Base-by-base conservation (phyloP, 2,888 invertebrate genomes). In the Coremacera marginata region DNA sequence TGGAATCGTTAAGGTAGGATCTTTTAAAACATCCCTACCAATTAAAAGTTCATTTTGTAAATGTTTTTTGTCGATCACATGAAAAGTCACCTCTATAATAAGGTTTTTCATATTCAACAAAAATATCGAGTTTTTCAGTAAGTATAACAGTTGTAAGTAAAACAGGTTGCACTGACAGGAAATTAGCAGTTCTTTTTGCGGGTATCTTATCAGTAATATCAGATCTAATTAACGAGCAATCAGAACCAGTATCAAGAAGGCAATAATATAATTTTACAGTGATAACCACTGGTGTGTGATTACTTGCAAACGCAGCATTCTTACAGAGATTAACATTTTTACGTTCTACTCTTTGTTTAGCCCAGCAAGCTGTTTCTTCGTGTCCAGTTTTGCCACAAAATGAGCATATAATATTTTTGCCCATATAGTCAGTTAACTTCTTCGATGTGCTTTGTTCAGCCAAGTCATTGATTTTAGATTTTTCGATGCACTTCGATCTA, bases 341-440 rank as follows among this genome's bases (percentile, higher is more conserved):
- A 19, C 72, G 60, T 22, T 76, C 78, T 44, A 74, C 51, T 72
- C 74, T 52, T 65, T 77, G 70, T 34, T 77, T 79, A 11, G 79
- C 73, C 76, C 77, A 79, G 65, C 79, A 79, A 22, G 77, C 70
- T 55, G 37, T 76, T 51, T 78, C 78, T 60, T 79, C 76, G 55
- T 79, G 79, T 37, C 79, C 78, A 14, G 70, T 49, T 77, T 78
- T 78, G 22, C 70, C 55, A 63, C 76, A 78, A 57, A 77, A 77
- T 49, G 51, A 55, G 74, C 74, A 77, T 55, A 70, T 55, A 52
- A 63, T 57, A 55, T 65, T 57, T 63, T 65, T 77, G 22, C 72
- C 49, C 9, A 22, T 34, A 68, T 60, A 7, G 9, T 19, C 60
- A 25, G 25, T 25, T 25, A 31, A 67, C 57, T 79, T 79, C 63